Percentiles rank a stretch among this genome's conserved stretches.
Evolutionary conservation across 2,113 vertebrate genomes (phyloP).

Genomic region (Shinisaurus crocodilurus): DNA sequence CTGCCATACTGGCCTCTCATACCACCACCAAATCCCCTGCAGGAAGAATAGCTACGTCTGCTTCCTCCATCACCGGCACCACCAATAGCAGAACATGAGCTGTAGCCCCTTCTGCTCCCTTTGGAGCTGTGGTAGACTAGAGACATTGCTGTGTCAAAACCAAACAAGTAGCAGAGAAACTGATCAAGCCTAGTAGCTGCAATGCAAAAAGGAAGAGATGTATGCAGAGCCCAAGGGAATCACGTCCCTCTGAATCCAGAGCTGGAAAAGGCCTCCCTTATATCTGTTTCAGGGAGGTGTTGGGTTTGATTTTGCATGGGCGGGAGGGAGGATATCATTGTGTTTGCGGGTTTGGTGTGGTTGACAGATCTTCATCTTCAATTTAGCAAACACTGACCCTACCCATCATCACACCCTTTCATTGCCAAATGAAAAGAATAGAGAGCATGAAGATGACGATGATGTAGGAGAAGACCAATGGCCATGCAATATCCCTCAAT

Average conservation of each 20-base stretch:
- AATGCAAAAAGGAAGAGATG: neutral
- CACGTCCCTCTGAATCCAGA: constrained; percentile 63
- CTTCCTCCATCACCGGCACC: constrained; percentile 58
- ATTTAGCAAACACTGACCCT: constrained; percentile 72
- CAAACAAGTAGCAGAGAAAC: constrained; percentile 15
- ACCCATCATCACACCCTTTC: constrained; percentile 68
- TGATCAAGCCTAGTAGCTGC: constrained; percentile 14
- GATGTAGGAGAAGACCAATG: neutral
- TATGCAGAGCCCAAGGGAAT: constrained; percentile 51
- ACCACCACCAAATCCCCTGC: constrained; percentile 56
- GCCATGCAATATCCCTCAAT: neutral
- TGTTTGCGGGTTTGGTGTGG: constrained; percentile 68
- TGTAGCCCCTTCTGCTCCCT: constrained; percentile 68
- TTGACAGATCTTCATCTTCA: constrained; percentile 73
- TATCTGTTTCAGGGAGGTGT: constrained; percentile 54
- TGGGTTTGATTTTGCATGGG: constrained; percentile 74
- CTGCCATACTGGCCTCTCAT: constrained; percentile 71
- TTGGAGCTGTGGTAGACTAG: constrained; percentile 58
- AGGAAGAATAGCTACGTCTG: constrained; percentile 63
- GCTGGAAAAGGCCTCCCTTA: constrained; percentile 50
- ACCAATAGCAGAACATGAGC: constrained; percentile 68
- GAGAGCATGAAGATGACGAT: constrained; percentile 8
- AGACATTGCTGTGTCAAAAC: constrained; percentile 53
- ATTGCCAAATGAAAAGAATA: constrained; percentile 41
- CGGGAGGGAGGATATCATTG: constrained; percentile 75